Conservation (phyloP, 1,140 invertebrate species). For the Drosophila nigromelanica region DNA sequence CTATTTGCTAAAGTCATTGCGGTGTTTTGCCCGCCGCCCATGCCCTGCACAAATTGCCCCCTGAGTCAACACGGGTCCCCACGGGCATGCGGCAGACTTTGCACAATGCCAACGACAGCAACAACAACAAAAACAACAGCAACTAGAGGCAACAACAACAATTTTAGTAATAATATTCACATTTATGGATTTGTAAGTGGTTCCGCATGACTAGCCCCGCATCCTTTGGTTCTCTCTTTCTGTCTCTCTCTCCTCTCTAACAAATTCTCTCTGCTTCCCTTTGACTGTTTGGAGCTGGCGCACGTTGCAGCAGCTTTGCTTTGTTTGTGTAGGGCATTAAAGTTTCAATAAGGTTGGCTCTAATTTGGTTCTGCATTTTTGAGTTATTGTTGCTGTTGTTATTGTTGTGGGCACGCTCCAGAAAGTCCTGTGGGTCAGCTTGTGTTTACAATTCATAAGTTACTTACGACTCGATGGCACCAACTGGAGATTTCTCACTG, state of each 20-base stretch:
- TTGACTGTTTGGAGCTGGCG: constrained; percentile 4
- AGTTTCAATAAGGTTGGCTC: constrained; percentile 74
- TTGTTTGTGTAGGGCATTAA: constrained; percentile 50
- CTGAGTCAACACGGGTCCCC: constrained; percentile 35
- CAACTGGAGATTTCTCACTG: neutral
- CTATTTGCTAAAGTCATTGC: constrained; percentile 81
- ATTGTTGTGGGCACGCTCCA: constrained; percentile 2
- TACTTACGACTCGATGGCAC: constrained; percentile 58
- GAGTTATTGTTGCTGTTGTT: constrained; percentile 54
- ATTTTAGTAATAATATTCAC: constrained; percentile 80
- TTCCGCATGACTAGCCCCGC: constrained; percentile 71
- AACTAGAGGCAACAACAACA: constrained; percentile 47
- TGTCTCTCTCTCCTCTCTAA: neutral
- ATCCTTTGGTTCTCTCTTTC: constrained; percentile 30
- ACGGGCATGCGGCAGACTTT: constrained; percentile 36
- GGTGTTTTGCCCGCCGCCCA: constrained; percentile 46
- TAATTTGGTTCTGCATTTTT: constrained; percentile 66
- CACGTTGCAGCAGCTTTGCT: constrained; percentile 14
- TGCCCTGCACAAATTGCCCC: constrained; percentile 42
- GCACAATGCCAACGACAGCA: constrained; percentile 52
- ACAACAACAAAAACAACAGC: constrained; percentile 31
- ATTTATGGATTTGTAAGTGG: constrained; percentile 82
- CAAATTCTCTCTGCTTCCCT: neutral
- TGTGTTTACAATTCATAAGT: constrained; percentile 76
- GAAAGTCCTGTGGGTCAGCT: constrained; percentile 56